Base-by-base conservation (phyloP, 2,888 invertebrate species). In the Gandaritis pyraliata region DNA sequence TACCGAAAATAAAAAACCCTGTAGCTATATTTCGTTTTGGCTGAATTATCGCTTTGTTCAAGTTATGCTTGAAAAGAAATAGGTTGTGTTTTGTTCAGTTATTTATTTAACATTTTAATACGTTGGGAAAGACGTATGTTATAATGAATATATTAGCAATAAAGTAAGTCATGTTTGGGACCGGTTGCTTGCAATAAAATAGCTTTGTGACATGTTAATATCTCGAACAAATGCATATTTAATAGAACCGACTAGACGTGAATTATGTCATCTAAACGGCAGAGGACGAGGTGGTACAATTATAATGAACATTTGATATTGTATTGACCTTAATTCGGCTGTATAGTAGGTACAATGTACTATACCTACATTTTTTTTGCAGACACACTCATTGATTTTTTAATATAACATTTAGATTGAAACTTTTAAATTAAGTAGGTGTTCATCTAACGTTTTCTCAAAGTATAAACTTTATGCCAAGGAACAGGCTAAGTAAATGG, bases 101-200 rank as follows among this genome's bases (percentile, higher is more conserved):
- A 88, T 89, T 86, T 88, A 87, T 87, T 85, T 82, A 75, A 77
- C 75, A 78, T 85, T 87, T 87, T 85, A 88, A 90, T 86, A 78
- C 83, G 82, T 82, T 88, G 89, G 85, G 89, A 90, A 89, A 88
- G 86, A 86, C 78, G 80, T 87, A 86, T 82, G 80, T 81, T 78
- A 78, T 78, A 85, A 91, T 90, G 90, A 92, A 91, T 91, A 90
- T 83, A 88, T 91, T 90, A 89, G 85, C 84, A 84, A 81, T 90
- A 87, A 90, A 88, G 69, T 72, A 81, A 68, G 74, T 75, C 71
- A 69, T 70, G 60, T 74, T 72, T 71, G 77, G 75, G 80, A 86
- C 89, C 82, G 81, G 88, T 85, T 81, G 79, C 78, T 71, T 71
- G 82, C 75, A 75, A 83, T 88, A 87, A 88, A 85, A 72, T 81